Percentiles rank a stretch among this genome's conserved stretches.
Conservation (phyloP, 2,888 invertebrate species). For the Seira ritae region DNA sequence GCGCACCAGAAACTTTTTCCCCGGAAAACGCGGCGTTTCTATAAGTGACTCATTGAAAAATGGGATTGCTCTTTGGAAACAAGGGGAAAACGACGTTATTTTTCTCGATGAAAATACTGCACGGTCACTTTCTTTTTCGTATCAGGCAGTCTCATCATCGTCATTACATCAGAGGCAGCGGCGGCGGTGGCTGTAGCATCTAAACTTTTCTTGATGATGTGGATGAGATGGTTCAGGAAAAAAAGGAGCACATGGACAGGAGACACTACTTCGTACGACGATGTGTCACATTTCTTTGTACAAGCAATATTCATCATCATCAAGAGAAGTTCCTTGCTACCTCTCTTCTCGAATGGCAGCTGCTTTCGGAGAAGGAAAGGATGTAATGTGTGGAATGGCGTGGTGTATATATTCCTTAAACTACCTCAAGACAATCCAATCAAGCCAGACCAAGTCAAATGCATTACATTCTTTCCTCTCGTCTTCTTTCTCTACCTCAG, state of each 20-base stretch:
- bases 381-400: neutral
- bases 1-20: too few species aligned
- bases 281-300: conserved; percentile 2
- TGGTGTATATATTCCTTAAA: neutral
- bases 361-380: neutral
- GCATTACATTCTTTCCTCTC: neutral
- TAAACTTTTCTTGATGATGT: conserved; percentile 7
- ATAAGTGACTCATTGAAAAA: conserved; percentile 57
- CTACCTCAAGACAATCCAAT: conserved; percentile 21
- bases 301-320: conserved; percentile 34
- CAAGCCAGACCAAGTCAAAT: neutral
- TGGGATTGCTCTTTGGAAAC: conserved; percentile 54
- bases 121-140: conserved; percentile 39
- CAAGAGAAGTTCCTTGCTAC: conserved; percentile 52
- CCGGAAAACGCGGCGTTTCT: neutral
- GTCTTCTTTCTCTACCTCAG: neutral
- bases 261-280: neutral
- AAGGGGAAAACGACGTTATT: conserved; percentile 39
- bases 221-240: neutral
- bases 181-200: neutral
- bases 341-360: conserved; percentile 22
- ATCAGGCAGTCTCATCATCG: conserved; percentile 5
- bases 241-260: conserved; percentile 11
- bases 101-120: conserved; percentile 30
- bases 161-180: too few species aligned